Conservation (phyloP, 2,888 invertebrate genomes). For the Pharmacophagus antenor region DNA sequence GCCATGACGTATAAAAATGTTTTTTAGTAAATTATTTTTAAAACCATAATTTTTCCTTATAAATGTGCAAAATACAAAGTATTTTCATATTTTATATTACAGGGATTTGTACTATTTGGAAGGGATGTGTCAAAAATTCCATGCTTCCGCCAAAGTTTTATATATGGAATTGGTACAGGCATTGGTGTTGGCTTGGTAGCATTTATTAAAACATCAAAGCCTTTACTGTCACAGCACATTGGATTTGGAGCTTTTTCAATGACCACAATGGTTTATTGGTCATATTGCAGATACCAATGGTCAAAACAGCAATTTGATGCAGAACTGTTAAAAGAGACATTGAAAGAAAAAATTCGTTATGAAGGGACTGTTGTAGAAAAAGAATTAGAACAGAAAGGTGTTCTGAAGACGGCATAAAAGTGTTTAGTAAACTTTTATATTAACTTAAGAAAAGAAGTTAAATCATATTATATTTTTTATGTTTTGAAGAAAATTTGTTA, state of each 20-base stretch:
- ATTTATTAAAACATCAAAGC: conserved; percentile 88
- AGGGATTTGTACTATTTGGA: conserved; percentile 84
- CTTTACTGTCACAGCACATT: conserved; percentile 82
- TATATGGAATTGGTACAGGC: conserved; percentile 87
- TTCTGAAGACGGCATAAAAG: conserved; percentile 56
- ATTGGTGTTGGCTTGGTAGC: conserved; percentile 83
- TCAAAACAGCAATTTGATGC: conserved; percentile 84
- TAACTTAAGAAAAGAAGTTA: not conserved
- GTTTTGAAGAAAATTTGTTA: conserved; percentile 7
- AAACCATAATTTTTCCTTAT: not conserved
- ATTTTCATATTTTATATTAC: conserved; percentile 38
- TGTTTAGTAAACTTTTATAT: not conserved
- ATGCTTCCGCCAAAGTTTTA: conserved; percentile 88
- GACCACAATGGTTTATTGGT: conserved; percentile 86
- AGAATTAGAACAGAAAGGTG: conserved; percentile 65
- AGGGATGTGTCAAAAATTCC: conserved; percentile 87
- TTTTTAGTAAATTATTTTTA: no score
- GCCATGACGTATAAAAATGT: no score
- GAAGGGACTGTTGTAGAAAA: conserved; percentile 83
- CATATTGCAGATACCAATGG: conserved; percentile 85
- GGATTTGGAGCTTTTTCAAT: conserved; percentile 84
- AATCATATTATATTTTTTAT: not conserved
- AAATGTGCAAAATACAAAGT: not conserved
- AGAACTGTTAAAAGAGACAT: conserved; percentile 80
- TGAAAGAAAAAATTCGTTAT: conserved; percentile 81